Evolutionary conservation across 2,797 vertebrate species (phyloP).

Genomic region (Rhadinocentrus ornatus): DNA sequence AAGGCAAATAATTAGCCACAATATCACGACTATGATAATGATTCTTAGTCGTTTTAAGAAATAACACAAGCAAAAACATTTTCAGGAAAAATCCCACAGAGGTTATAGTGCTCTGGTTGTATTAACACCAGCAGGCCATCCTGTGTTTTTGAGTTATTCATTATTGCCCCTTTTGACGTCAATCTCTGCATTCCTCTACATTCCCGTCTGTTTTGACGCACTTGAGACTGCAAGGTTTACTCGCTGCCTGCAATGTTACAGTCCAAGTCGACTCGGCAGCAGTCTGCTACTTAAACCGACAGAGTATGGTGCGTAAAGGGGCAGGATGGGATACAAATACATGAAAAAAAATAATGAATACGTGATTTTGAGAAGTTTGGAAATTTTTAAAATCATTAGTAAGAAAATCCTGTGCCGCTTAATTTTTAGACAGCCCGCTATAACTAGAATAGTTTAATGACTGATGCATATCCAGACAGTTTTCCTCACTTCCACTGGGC

Average conservation of each 20-base stretch:
- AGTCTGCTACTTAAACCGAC: conserved; percentile 27
- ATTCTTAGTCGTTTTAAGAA: conserved; percentile 12
- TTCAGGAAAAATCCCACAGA: conserved; percentile 34
- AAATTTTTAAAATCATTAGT: not conserved
- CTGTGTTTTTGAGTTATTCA: conserved; percentile 65
- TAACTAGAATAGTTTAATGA: not conserved
- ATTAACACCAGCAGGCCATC: conserved; percentile 57
- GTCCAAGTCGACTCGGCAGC: conserved; percentile 40
- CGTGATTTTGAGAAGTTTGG: not conserved
- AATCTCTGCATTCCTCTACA: conserved; percentile 74
- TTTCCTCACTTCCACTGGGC: conserved; percentile 4
- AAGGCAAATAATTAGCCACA: conserved; percentile 48
- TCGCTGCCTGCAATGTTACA: conserved; percentile 36
- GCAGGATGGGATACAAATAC: not conserved
- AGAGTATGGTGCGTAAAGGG: conserved; percentile 11
- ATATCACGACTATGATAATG: conserved; percentile 12
- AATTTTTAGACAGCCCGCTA: not conserved
- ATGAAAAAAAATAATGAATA: not conserved
- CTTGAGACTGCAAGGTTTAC: conserved; percentile 59
- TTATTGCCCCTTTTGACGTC: conserved; percentile 76
- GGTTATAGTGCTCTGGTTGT: conserved; percentile 36
- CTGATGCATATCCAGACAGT: not conserved
- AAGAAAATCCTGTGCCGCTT: conserved; percentile 2
- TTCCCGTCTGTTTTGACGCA: conserved; percentile 69
- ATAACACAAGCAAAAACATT: conserved; percentile 11